Conservation (phyloP, 1,140 invertebrate species). For the Mya arenaria region DNA sequence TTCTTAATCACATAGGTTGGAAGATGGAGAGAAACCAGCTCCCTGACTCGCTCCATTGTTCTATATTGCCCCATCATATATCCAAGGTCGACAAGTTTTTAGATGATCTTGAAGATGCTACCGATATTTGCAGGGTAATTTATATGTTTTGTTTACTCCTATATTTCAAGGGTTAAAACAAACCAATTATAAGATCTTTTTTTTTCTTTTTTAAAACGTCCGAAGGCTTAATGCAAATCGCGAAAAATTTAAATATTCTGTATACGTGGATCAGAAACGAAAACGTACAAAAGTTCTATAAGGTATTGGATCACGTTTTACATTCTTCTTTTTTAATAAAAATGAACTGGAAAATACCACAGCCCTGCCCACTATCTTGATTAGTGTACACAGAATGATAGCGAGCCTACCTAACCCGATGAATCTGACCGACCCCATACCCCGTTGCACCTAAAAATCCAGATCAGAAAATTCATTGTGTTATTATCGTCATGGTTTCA, state of each 20-base stretch:
- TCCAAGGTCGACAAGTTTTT: constrained; percentile 63
- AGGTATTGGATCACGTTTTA: no score
- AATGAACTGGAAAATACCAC: no score
- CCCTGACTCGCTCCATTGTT: constrained; percentile 74
- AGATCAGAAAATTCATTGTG: no score
- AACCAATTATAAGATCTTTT: neutral
- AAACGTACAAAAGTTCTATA: no score
- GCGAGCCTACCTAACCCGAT: no score
- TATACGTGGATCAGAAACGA: no score
- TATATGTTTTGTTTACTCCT: neutral
- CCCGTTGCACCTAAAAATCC: no score
- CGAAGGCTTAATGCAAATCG: neutral
- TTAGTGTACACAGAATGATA: no score
- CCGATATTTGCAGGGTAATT: constrained; percentile 80
- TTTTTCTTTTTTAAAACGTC: neutral
- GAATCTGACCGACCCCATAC: no score
- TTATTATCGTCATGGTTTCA: no score
- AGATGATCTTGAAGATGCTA: constrained; percentile 60
- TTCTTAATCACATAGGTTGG: constrained; percentile 68
- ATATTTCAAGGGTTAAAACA: neutral
- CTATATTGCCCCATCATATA: constrained; percentile 75
- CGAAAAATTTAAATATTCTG: neutral
- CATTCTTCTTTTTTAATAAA: no score
- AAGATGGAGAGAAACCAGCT: constrained; percentile 75
- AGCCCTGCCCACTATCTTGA: no score